phyloP scores from a whole-genome alignment of 2,797 vertebrate species.

The Fringilla coelebs region DNA sequence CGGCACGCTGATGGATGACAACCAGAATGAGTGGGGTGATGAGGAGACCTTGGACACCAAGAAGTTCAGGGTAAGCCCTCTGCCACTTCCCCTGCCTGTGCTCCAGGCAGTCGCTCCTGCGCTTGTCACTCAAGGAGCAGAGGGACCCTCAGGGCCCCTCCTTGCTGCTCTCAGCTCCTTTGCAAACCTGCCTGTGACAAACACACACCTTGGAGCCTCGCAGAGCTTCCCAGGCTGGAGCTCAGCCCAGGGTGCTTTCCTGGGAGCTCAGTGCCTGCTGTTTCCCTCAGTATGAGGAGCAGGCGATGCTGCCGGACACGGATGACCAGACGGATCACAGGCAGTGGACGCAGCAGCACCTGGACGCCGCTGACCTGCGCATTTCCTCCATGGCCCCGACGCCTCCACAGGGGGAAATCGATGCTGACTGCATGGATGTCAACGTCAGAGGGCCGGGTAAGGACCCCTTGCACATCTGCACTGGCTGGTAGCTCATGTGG shows the following conservation, averaged over 20 bases:
- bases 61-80: constrained; percentile 85
- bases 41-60: constrained; percentile 88
- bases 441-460: constrained; percentile 95
- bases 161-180: not conserved
- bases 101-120: not conserved
- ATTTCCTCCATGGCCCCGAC: constrained; percentile 93
- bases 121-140: accelerated
- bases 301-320: constrained; percentile 82
- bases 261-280: not conserved
- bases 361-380: constrained; percentile 94
- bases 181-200: not conserved
- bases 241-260: not conserved
- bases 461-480: not conserved
- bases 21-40: constrained; percentile 93
- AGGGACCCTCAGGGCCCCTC: not conserved
- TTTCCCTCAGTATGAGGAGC: constrained; percentile 86
- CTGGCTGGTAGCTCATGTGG: not conserved
- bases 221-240: not conserved
- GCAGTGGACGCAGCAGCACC: constrained; percentile 98
- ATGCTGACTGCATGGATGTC: constrained; percentile 94
- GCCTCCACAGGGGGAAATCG: constrained; percentile 94
- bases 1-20: constrained; percentile 93
- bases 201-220: not conserved
- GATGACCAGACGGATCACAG: constrained; percentile 92
- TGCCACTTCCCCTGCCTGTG: not conserved